phyloP scores from a whole-genome alignment of 2,888 invertebrate genomes.

The Chrysina gloriosa region DNA sequence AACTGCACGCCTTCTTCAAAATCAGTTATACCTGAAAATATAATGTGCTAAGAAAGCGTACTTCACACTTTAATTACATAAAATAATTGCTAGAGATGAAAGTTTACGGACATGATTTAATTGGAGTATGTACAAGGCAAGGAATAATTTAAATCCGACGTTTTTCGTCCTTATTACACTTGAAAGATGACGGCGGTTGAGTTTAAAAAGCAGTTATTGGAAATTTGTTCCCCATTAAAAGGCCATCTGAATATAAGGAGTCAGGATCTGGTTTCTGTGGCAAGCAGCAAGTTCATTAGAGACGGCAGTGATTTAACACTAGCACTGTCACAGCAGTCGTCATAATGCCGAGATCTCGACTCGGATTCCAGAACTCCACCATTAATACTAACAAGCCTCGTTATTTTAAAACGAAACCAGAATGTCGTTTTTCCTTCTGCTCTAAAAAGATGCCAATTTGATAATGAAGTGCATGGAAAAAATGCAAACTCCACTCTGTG shows the following conservation, averaged over 20 bases:
- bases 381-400: constrained; percentile 60
- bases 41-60: neutral
- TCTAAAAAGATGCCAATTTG: constrained; percentile 52
- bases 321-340: constrained; percentile 55
- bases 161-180: constrained; percentile 30
- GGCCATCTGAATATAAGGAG: constrained; percentile 39
- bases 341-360: constrained; percentile 51
- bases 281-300: constrained; percentile 55
- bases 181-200: constrained; percentile 26
- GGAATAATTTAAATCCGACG: constrained; percentile 23
- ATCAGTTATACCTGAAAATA: no score
- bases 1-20: no score
- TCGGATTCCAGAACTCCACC: constrained; percentile 54
- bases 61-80: neutral
- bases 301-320: constrained; percentile 55
- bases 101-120: neutral
- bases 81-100: neutral
- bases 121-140: constrained; percentile 7
- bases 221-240: constrained; percentile 38
- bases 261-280: constrained; percentile 47
- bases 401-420: constrained; percentile 57
- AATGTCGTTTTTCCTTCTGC: constrained; percentile 49
- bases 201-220: constrained; percentile 38
- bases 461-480: constrained; percentile 49
- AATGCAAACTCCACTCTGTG: constrained; percentile 27